These are phyloP conservation scores for Dendronephthya gigantea DNA, from an alignment of 64 coral and sea anemone genomes.

Conservation along the genomic window DNA sequence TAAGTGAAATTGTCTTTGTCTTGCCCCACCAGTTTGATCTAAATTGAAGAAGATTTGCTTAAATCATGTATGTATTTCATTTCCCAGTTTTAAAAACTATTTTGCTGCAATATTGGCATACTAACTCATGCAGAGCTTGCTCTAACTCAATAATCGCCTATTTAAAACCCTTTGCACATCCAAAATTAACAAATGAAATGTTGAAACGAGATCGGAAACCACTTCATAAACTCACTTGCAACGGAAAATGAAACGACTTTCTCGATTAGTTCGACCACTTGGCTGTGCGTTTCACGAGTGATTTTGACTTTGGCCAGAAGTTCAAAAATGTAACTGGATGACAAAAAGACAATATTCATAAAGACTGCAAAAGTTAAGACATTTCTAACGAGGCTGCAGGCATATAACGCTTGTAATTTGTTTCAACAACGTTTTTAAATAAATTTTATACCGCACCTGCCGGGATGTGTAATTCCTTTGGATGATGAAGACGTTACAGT, in stretches of 20 bases:
- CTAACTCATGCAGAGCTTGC: no score
- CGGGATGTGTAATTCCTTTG: constrained; percentile 37
- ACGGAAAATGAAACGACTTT: constrained; percentile 62
- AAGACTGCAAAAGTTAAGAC: no score
- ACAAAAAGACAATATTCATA: background rate
- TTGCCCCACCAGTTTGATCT: constrained; percentile 50
- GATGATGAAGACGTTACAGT: constrained; percentile 47
- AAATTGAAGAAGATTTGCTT: background rate
- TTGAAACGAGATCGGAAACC: background rate
- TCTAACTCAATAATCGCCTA: no score
- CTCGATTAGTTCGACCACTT: constrained; percentile 69
- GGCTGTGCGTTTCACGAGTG: constrained; percentile 48
- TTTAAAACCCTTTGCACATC: no score
- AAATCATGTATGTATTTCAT: background rate
- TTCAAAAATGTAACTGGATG: constrained; percentile 79
- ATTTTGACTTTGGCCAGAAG: constrained; percentile 68
- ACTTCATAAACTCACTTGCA: constrained; percentile 52
- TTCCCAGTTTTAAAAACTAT: no score
- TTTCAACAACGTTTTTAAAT: no score
- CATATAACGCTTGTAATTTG: no score
- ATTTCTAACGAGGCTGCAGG: no score
- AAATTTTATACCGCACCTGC: background rate
- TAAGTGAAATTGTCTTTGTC: constrained; percentile 70
- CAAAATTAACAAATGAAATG: no score
- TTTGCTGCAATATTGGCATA: no score